Evolutionary conservation across 2,113 vertebrate genomes (phyloP), one percentile per base, ranked within the genome.

Genomic region (Pycnonotus jocosus): DNA sequence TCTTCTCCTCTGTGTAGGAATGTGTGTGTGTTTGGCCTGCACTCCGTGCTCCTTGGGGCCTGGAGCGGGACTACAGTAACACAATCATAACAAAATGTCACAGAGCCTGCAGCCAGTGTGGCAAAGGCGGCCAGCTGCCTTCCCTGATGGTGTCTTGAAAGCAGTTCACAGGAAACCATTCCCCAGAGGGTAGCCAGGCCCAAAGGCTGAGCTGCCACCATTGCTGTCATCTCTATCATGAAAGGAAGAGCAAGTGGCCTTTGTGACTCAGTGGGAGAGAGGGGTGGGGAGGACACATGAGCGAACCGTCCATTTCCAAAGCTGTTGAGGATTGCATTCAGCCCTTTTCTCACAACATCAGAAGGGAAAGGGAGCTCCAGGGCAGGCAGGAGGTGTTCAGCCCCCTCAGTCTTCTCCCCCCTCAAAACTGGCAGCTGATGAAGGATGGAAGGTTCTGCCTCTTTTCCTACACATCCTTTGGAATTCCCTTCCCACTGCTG

Each of bases 161-260:
- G 71, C 9, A 2, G n/a, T 47, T 90, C 76, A 62, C 80, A 95
- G 93, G 90, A 95, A 94, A 81, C 80, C 86, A 79, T 91, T 53
- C 87, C 74, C 35, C 68, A 54, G 78, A 95, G 33, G 21, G 28
- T 17, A 94, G 64, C 47, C 77, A 48, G 66, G 56, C 76, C 57
- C 12, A 3, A 47, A 44, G 70, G 50, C 62, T 82, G 76, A 84
- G 70, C 62, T 61, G 22, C 58, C 7, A 7, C 38, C 64, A 27
- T 15, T 3, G 3, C 38, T 16, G 3, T 62, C 7, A 2, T 16
- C 69, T 81, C 50, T 56, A 61, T 33, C 77, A 79, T 0, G 0
- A 28, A 38, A 85, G 45, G 40, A 87, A 48, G 13, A 89, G 5
- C 3, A 1, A 62, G 44, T 3, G 19, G 30, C 45, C 40, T 86